A percentile compares a stretch with the other conserved stretches of the same genome.
Evolutionary conservation across 2,113 vertebrate genomes (phyloP).

Genomic region (Noturus placidus): DNA sequence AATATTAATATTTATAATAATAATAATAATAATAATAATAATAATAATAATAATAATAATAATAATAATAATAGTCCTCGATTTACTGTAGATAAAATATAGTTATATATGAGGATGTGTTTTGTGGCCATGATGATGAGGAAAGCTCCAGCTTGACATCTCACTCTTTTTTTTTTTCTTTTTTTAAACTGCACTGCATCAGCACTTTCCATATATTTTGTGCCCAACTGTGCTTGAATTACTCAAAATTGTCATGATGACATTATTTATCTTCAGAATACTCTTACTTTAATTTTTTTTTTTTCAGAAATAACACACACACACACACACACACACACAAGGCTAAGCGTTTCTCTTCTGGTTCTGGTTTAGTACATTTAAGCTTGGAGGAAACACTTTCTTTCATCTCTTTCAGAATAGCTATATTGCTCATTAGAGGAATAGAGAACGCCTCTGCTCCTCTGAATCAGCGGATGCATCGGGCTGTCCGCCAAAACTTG

Average conservation of each 20-base stretch:
- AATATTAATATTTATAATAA: not conserved
- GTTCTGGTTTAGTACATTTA: slow-evolving; percentile 11
- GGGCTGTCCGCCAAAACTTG: slow-evolving; percentile 59
- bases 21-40: too few species aligned
- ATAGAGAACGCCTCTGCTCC: slow-evolving; percentile 56
- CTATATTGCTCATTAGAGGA: slow-evolving; percentile 44
- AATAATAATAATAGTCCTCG: accelerated
- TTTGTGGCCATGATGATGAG: not conserved
- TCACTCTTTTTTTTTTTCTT: not conserved
- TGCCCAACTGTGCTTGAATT: not conserved
- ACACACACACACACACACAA: not conserved
- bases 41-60: too few species aligned
- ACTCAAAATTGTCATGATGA: not conserved
- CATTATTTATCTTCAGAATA: not conserved
- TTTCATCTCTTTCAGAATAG: slow-evolving; percentile 29
- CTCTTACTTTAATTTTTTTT: not conserved
- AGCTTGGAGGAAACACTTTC: slow-evolving; percentile 21
- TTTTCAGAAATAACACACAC: not conserved
- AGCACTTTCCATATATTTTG: not conserved
- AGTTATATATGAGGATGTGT: not conserved
- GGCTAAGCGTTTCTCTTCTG: not conserved
- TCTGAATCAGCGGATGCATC: slow-evolving; percentile 63
- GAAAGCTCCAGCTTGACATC: not conserved
- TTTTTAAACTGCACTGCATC: not conserved
- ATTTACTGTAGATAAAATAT: not conserved